phyloP scores from a whole-genome alignment of 2,888 invertebrate species.

The Troilus luridus region DNA sequence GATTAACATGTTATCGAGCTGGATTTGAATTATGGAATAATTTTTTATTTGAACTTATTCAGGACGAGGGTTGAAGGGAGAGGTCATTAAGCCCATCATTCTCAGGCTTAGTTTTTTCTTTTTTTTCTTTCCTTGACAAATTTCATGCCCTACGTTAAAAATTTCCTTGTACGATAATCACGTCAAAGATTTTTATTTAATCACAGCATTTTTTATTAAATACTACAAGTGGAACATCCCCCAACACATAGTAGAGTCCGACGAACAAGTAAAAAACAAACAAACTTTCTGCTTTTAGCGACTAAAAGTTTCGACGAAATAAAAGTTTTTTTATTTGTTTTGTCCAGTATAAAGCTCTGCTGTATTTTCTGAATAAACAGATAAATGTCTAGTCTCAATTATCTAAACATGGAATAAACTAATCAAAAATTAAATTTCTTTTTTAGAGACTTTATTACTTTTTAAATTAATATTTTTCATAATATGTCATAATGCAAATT shows the following conservation, averaged over 20 bases:
- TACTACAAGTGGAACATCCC: no score
- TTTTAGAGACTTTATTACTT: no score
- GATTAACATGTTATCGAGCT: background rate
- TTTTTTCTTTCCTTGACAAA: background rate
- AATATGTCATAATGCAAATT: no score
- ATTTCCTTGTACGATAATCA: no score
- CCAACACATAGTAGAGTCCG: background rate
- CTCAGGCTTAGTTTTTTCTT: background rate
- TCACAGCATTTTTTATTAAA: no score
- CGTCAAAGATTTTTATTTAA: no score
- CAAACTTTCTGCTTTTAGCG: background rate
- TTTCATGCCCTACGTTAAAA: no score
- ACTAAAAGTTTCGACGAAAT: background rate
- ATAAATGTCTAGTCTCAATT: no score
- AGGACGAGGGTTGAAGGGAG: background rate
- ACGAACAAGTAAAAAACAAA: background rate
- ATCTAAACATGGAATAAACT: no score
- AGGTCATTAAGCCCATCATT: background rate
- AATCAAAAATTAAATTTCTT: no score
- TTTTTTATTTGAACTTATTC: background rate
- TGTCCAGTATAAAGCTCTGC: background rate
- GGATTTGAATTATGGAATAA: conserved; percentile 16
- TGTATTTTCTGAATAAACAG: no score
- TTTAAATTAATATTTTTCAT: no score
- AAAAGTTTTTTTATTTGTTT: background rate